These are phyloP conservation scores for Dinocampus coccinellae DNA, from an alignment of 2,888 invertebrate species.

Conservation along the genomic window DNA sequence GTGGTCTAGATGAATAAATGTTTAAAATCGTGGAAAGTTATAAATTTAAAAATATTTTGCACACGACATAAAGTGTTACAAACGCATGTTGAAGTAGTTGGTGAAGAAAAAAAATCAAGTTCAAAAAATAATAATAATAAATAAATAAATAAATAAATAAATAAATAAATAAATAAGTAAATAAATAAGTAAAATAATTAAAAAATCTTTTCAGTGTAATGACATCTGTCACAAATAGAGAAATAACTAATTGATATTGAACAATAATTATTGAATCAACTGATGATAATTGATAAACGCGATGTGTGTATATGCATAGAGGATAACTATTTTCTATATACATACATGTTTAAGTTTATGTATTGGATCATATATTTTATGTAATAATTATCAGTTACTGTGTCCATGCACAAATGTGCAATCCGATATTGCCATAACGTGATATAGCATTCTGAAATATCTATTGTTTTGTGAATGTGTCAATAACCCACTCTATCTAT, in stretches of 20 bases:
- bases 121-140: too few species aligned
- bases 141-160: too few species aligned
- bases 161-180: too few species aligned
- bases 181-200: too few species aligned
- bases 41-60: too few species aligned
- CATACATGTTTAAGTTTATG: background rate
- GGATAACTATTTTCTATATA: background rate
- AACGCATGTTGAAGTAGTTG: too few species aligned
- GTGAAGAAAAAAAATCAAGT: too few species aligned
- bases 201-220: too few species aligned
- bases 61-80: too few species aligned
- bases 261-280: background rate
- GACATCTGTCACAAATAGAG: too few species aligned
- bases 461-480: background rate
- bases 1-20: too few species aligned
- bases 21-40: too few species aligned
- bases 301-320: background rate
- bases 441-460: background rate
- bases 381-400: background rate
- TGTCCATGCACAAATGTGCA: background rate
- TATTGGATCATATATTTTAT: background rate
- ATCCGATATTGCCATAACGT: background rate
- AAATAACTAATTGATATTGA: background rate
- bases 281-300: background rate
- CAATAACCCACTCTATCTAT: background rate